Evolutionary conservation across 2,113 vertebrate species (phyloP).

Genomic region (Tursiops truncatus): DNA sequence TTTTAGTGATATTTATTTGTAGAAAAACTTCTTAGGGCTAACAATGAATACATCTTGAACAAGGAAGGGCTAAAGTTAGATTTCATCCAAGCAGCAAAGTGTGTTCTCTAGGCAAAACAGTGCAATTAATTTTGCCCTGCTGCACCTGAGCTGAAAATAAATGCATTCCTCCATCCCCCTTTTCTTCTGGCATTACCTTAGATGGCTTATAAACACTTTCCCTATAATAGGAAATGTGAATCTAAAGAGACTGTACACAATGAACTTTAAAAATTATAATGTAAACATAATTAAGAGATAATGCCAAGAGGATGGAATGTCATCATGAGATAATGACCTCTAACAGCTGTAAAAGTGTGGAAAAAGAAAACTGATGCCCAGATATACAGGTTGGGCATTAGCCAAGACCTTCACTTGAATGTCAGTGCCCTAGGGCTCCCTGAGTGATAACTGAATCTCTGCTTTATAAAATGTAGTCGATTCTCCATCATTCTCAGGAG

Average conservation of each 20-base stretch:
- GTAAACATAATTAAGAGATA: conserved; percentile 51
- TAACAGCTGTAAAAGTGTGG: neutral
- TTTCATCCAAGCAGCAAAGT: neutral
- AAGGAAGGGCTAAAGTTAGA: conserved; percentile 26
- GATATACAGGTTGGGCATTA: neutral
- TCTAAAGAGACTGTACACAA: neutral
- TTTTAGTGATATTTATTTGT: conserved; percentile 30
- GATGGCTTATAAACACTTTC: conserved; percentile 9
- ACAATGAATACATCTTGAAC: conserved; percentile 31
- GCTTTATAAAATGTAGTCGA: neutral
- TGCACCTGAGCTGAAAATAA: neutral
- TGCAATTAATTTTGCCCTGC: conserved; percentile 41
- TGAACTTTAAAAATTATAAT: conserved; percentile 38
- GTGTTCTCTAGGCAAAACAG: conserved; percentile 49
- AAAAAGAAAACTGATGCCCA: neutral
- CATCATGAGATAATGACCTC: conserved; percentile 27
- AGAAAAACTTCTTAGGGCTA: conserved; percentile 48
- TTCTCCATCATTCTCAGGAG: neutral
- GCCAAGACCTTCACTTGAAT: conserved; percentile 10
- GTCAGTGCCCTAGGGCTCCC: neutral
- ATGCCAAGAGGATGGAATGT: neutral
- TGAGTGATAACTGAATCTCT: neutral
- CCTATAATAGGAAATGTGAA: conserved; percentile 16
- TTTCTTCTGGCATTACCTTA: neutral
- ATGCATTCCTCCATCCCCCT: neutral